These are phyloP conservation scores for Nebria salina DNA, from an alignment of 2,888 invertebrate species.

Conservation along the genomic window DNA sequence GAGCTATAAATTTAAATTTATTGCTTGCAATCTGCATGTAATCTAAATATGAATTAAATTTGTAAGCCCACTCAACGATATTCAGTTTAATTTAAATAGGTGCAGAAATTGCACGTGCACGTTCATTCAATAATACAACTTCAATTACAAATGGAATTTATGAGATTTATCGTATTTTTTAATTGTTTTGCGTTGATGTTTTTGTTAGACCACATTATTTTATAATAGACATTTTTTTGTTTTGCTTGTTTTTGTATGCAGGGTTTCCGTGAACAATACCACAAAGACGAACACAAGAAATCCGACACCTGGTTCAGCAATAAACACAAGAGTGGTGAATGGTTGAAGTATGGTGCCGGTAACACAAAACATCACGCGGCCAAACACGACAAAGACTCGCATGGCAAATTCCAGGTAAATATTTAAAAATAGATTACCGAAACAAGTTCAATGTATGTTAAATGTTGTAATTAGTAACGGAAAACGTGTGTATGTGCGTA, in stretches of 20 bases:
- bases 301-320: slow-evolving; percentile 62
- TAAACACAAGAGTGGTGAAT: slow-evolving; percentile 60
- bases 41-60: slow-evolving; percentile 11
- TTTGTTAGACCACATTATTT: background rate
- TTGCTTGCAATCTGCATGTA: background rate
- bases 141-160: too few relatives aligned
- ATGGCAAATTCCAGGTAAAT: slow-evolving; percentile 53
- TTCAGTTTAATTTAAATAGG: too few relatives aligned
- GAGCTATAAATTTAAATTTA: slow-evolving; percentile 1
- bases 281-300: slow-evolving; percentile 62
- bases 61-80: too few relatives aligned
- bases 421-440: background rate
- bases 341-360: slow-evolving; percentile 58
- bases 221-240: background rate
- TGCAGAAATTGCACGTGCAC: too few relatives aligned
- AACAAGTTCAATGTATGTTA: background rate
- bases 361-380: slow-evolving; percentile 55
- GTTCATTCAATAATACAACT: too few relatives aligned
- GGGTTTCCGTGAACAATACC: slow-evolving; percentile 63
- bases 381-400: slow-evolving; percentile 51
- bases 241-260: slow-evolving; percentile 50
- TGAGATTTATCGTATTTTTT: background rate
- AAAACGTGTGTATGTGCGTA: background rate
- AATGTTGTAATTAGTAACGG: background rate
- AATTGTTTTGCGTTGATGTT: background rate